Conservation (phyloP, 2,113 vertebrate genomes). For the Plotosus lineatus region DNA sequence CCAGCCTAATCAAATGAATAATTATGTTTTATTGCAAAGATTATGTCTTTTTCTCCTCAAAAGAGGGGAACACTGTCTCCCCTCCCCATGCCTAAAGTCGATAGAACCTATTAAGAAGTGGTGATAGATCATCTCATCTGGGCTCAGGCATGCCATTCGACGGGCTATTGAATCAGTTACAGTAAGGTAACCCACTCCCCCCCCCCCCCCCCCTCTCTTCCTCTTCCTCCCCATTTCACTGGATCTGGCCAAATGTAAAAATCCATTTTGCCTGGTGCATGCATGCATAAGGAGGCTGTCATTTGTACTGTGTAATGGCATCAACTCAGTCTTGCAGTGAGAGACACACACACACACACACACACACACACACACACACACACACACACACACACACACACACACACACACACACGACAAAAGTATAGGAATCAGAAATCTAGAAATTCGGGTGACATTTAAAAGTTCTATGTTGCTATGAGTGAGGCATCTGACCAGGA, state of each 20-base stretch:
- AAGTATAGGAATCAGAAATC: conserved; percentile 57
- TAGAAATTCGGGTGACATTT: conserved; percentile 67
- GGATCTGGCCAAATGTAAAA: conserved; percentile 79
- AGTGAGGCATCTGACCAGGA: conserved; percentile 59
- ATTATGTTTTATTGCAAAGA: conserved; percentile 77
- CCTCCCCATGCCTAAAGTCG: conserved; percentile 62
- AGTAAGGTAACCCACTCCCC: conserved; percentile 73
- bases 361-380: not conserved
- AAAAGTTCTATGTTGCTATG: conserved; percentile 46
- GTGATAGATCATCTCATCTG: conserved; percentile 77
- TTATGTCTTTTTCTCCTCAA: conserved; percentile 67
- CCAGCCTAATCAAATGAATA: conserved; percentile 73
- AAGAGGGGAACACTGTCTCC: conserved; percentile 51
- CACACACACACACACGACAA: not conserved
- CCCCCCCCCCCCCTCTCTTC: not conserved
- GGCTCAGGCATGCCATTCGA: conserved; percentile 68
- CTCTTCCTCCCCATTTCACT: conserved; percentile 8
- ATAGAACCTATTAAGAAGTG: conserved; percentile 74
- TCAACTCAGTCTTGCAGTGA: conserved; percentile 62
- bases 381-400: not conserved
- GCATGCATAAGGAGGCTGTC: conserved; percentile 77
- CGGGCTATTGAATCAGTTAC: conserved; percentile 81
- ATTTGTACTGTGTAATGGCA: conserved; percentile 69
- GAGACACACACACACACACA: conserved; percentile 30
- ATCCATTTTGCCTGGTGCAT: conserved; percentile 67